Evolutionary conservation across 2,797 vertebrate genomes (phyloP).

Genomic region (Coregonus suidteri): DNA sequence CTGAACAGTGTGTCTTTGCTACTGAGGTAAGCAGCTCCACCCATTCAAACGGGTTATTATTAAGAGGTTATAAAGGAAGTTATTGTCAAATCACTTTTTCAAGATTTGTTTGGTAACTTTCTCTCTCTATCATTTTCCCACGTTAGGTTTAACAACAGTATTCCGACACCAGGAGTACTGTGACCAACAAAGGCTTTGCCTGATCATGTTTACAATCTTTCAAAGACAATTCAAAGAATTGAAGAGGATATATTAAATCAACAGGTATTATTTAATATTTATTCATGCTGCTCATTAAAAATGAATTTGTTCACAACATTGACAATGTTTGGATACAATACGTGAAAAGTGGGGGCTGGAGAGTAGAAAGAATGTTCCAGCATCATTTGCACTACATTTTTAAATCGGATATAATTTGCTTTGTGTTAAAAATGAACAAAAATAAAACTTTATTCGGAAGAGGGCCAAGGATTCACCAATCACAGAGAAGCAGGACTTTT

Average conservation of each 20-base stretch:
- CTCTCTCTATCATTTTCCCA: conserved; percentile 28
- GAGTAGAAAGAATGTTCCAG: conserved; percentile 53
- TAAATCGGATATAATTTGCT: conserved; percentile 44
- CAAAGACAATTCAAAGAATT: conserved; percentile 46
- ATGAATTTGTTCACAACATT: conserved; percentile 34
- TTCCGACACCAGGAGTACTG: conserved; percentile 46
- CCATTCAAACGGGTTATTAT: not conserved
- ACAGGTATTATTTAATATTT: conserved; percentile 77
- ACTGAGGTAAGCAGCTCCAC: conserved; percentile 76
- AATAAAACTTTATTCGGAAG: conserved; percentile 31
- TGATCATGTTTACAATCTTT: conserved; percentile 63
- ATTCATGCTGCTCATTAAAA: conserved; percentile 73
- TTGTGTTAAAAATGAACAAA: conserved; percentile 42
- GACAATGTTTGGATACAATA: conserved; percentile 46
- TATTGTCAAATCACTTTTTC: not conserved
- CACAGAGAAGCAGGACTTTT: conserved; percentile 34
- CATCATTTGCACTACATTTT: conserved; percentile 75
- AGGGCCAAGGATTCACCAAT: conserved; percentile 40
- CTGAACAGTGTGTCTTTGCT: conserved; percentile 79
- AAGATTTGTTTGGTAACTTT: conserved; percentile 32
- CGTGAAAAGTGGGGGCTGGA: conserved; percentile 34
- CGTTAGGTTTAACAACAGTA: conserved; percentile 71
- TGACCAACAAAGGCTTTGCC: conserved; percentile 34
- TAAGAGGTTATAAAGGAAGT: not conserved
- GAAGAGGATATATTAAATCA: conserved; percentile 60